Evolutionary conservation across 2,888 invertebrate species (phyloP).

Genomic region (Andrena bicolor): DNA sequence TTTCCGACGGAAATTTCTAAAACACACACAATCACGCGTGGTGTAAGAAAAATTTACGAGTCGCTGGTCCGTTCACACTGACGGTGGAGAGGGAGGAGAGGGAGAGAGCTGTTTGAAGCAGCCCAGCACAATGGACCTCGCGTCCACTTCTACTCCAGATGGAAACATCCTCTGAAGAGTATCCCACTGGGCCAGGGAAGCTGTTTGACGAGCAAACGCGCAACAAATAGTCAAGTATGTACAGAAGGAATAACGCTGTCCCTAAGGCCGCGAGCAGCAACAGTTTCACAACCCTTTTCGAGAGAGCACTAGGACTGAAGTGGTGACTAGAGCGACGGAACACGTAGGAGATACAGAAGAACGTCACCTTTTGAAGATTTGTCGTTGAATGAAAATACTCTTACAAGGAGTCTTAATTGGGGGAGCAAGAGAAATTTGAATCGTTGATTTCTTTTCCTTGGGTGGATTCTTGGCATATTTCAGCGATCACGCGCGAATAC

Average conservation of each 20-base stretch:
- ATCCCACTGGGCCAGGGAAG: conserved; percentile 61
- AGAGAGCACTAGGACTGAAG: conserved; percentile 35
- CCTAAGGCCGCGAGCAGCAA: conserved; percentile 37
- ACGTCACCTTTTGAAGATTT: not conserved
- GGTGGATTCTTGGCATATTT: not conserved
- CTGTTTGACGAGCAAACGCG: conserved; percentile 72
- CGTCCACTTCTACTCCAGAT: conserved; percentile 26
- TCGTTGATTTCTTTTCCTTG: not conserved
- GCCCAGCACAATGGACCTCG: conserved; percentile 25
- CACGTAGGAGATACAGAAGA: not conserved
- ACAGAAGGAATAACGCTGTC: conserved; percentile 55
- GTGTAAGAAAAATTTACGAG: conserved; percentile 13
- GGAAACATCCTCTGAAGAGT: conserved; percentile 43
- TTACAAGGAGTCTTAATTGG: conserved; percentile 32
- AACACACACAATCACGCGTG: not conserved
- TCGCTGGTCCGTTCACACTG: not conserved
- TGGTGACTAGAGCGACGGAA: conserved; percentile 54
- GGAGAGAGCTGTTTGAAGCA: not conserved
- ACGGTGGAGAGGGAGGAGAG: not conserved
- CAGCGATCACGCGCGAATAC: not conserved
- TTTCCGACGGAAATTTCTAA: conserved; percentile 14
- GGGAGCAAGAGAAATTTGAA: not conserved
- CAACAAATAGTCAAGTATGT: conserved; percentile 70
- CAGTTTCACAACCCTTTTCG: conserved; percentile 30
- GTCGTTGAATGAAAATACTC: conserved; percentile 24